Evolutionary conservation across 53 echinoderm and acorn worm genomes (phyloP).

Genomic region (Zoroaster sp.): DNA sequence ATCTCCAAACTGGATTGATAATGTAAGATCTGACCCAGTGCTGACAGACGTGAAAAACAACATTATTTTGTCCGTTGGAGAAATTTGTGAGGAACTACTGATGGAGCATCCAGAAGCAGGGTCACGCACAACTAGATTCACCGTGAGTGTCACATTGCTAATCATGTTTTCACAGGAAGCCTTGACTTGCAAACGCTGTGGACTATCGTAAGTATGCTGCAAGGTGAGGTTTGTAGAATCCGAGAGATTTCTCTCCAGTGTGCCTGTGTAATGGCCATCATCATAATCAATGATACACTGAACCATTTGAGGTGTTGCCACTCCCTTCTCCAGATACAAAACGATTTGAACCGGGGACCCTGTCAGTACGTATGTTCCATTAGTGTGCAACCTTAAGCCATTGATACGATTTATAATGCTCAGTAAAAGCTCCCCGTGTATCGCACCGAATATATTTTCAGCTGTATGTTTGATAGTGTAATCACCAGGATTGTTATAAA

Average conservation of each 20-base stretch:
- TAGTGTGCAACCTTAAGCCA: not conserved
- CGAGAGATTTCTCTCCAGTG: not conserved
- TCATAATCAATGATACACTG: slow-evolving; percentile 43
- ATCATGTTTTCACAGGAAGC: slow-evolving; percentile 38
- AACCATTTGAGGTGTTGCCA: slow-evolving; percentile 1
- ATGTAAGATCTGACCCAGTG: not conserved
- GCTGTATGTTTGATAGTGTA: slow-evolving; percentile 48
- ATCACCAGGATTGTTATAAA: slow-evolving; percentile 36
- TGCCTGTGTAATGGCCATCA: slow-evolving; percentile 25
- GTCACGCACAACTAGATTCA: not conserved
- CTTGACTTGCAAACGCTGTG: not conserved
- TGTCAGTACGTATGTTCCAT: not conserved
- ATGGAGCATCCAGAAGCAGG: slow-evolving; percentile 8
- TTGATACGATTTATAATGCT: slow-evolving; percentile 24
- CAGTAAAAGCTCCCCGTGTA: not conserved
- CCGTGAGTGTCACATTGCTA: not conserved
- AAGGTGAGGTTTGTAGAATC: not conserved
- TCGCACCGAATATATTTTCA: slow-evolving; percentile 7
- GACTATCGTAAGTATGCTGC: slow-evolving; percentile 4
- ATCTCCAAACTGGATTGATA: not conserved
- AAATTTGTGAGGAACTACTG: not conserved
- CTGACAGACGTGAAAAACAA: not conserved
- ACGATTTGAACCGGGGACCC: not conserved
- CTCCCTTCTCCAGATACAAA: slow-evolving; percentile 18
- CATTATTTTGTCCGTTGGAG: not conserved